Evolutionary conservation across 2,797 vertebrate species (phyloP).

Genomic region (Buceros bicornis): DNA sequence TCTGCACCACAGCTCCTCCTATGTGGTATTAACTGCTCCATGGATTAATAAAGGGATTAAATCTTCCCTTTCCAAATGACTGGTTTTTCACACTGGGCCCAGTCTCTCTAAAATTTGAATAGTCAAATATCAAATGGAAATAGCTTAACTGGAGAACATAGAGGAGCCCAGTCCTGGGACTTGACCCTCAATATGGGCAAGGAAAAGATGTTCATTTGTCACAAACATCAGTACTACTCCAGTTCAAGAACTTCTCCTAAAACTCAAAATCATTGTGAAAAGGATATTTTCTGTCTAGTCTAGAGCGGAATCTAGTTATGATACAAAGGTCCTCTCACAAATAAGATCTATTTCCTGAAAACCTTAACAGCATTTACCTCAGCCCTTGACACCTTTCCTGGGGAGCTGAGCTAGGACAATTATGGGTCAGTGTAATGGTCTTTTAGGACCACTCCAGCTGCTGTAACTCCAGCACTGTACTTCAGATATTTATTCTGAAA

Average conservation of each 20-base stretch:
- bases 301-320: not conserved
- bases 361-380: not conserved
- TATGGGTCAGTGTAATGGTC: not conserved
- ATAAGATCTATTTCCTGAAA: not conserved
- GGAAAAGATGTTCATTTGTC: not conserved
- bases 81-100: not conserved
- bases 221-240: not conserved
- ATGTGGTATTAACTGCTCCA: not conserved
- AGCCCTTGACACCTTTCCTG: not conserved
- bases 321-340: not conserved
- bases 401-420: not conserved
- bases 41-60: not conserved
- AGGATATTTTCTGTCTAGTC: not conserved
- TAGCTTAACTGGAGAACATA: not conserved
- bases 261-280: not conserved
- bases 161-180: not conserved
- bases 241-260: not conserved
- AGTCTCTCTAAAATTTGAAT: not conserved
- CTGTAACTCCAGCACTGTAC: not conserved
- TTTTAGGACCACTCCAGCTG: not conserved
- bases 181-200: accelerated
- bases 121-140: not conserved
- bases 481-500: constrained; percentile 34
- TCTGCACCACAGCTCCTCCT: not conserved
- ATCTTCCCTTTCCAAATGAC: not conserved